Base-by-base conservation (phyloP, 2,113 vertebrate genomes). In the Poeciliopsis retropinna region DNA sequence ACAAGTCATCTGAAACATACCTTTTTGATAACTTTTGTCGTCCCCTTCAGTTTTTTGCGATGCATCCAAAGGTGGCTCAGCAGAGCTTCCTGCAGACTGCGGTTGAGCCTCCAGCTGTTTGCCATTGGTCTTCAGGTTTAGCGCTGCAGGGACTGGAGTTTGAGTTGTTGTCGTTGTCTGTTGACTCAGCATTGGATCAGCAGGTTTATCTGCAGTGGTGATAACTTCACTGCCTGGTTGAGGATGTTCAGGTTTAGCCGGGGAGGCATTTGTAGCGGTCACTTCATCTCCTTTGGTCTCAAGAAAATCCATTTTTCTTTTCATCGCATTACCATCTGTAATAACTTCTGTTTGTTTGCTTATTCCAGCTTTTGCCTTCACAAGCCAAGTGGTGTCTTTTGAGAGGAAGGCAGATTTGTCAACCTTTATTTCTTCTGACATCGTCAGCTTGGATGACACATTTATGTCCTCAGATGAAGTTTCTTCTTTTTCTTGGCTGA, bases 281-380 rank as follows among this genome's bases (percentile, higher is more conserved):
- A 0, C 8, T 31, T 72, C 51, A 63, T 39, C 5, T 25, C 0
- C 27, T 14, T 67, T 27, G 13, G 0, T 25, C 22, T 60, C 37
- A 7, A 10, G 27, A 60, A 60, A 28, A 60, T 8, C 5, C 22
- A 37, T 30, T 0, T 27, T 39, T 67, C 41, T 60, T 37, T 54
- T 37, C 0, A 12, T 28, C 41, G 57, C 22, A 37, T 8, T 15
- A 41, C 3, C 29, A 29, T 51, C 2, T 3, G 30, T 30, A 30
- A 6, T 31, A 28, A 8, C 30, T 27, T 60, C n/a, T 28, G 63
- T n/a, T 25, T 60, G 37, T 2, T 28, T 32, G 9, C 41, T 28
- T 10, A 5, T 1, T 31, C 80, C 57, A 63, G 32, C 19, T 72
- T 68, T 67, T 61, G 28, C 28, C 44, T 22, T 62, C 62, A 64